Percentiles rank a stretch among this genome's conserved stretches.
These are phyloP conservation scores for Harpegnathos saltator DNA, from an alignment of 1,140 invertebrate genomes.

Conservation along the genomic window DNA sequence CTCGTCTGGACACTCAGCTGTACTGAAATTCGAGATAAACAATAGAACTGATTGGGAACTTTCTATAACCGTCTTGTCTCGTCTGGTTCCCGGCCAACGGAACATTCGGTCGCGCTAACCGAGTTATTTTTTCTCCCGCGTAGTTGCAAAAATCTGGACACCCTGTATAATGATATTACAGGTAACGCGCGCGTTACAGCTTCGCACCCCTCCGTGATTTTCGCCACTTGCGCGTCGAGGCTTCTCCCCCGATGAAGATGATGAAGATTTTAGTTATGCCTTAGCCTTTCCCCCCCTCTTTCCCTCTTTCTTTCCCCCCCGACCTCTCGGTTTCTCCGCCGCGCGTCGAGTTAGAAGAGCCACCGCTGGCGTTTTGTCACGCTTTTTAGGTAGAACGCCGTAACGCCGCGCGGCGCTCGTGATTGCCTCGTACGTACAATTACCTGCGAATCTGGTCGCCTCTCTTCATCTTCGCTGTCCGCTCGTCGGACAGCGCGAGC, in stretches of 20 bases:
- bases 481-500: conserved; percentile 43
- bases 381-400: conserved; percentile 77
- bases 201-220: background rate
- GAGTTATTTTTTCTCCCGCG: too few species aligned
- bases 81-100: too few species aligned
- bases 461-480: conserved; percentile 31
- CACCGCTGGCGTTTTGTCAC: conserved; percentile 72
- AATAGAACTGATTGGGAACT: too few species aligned
- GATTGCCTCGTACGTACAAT: conserved; percentile 79
- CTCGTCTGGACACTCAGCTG: too few species aligned
- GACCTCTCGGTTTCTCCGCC: background rate
- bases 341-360: conserved; percentile 62
- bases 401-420: conserved; percentile 69
- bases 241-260: conserved; percentile 39
- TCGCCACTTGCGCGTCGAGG: background rate
- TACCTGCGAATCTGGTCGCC: conserved; percentile 69
- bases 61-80: too few species aligned
- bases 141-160: too few species aligned
- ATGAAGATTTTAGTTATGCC: conserved; percentile 77
- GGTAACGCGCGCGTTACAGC: background rate
- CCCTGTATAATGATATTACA: background rate
- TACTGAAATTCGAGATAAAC: too few species aligned
- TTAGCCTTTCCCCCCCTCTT: background rate
- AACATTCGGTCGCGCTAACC: too few species aligned
- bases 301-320: background rate